A percentile compares a stretch with the other conserved stretches of the same genome.
Evolutionary conservation across 2,797 vertebrate genomes (phyloP).

Genomic region (Poecilia gillii): DNA sequence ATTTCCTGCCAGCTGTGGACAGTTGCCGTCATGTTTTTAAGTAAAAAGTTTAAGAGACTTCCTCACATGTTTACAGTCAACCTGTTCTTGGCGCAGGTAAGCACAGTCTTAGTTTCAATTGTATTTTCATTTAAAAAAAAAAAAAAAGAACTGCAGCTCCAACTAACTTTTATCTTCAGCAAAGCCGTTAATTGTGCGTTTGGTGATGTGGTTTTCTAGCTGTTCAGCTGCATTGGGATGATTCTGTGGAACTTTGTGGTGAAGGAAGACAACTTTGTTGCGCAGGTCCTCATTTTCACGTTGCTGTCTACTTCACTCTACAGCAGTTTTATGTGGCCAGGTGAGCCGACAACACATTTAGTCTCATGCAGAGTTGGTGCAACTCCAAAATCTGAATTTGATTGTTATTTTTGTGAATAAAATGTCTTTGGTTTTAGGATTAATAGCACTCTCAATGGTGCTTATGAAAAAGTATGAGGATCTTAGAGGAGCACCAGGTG

Average conservation of each 20-base stretch:
- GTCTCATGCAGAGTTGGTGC: not conserved
- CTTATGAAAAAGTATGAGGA: conserved; percentile 85
- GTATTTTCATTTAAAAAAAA: not conserved
- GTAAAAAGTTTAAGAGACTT: conserved; percentile 90
- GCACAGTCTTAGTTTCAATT: conserved; percentile 9
- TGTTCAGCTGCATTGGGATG: conserved; percentile 90
- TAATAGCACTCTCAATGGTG: conserved; percentile 90
- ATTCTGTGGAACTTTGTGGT: conserved; percentile 91
- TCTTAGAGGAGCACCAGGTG: conserved; percentile 80
- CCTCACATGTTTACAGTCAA: conserved; percentile 93
- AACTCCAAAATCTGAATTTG: not conserved
- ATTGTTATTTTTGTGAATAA: not conserved
- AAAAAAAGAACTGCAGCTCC: not conserved
- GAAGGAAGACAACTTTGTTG: conserved; percentile 80
- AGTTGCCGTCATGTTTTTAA: conserved; percentile 88
- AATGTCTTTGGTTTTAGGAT: conserved; percentile 76
- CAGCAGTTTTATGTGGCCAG: conserved; percentile 94
- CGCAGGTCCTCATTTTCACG: conserved; percentile 89
- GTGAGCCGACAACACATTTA: conserved; percentile 66
- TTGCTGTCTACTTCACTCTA: conserved; percentile 92
- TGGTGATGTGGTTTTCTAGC: conserved; percentile 70
- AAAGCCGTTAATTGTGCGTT: not conserved
- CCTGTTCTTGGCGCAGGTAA: conserved; percentile 93
- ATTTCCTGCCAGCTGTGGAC: conserved; percentile 88
- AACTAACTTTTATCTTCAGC: not conserved